These are phyloP conservation scores for Cephalopterus ornatus DNA, from an alignment of 2,113 vertebrate genomes.

Conservation along the genomic window DNA sequence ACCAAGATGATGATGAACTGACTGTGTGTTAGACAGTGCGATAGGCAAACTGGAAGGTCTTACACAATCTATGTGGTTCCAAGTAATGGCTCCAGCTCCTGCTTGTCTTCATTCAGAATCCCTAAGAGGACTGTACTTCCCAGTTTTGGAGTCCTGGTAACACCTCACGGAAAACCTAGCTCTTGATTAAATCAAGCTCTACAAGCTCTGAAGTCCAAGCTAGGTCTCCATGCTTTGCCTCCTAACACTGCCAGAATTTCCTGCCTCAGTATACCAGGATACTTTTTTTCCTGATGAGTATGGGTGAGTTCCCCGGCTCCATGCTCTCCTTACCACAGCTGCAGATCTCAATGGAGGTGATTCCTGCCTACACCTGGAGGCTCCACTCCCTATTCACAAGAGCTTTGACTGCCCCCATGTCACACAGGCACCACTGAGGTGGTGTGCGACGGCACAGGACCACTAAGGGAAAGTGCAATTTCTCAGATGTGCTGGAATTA, in stretches of 20 bases:
- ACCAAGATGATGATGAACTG: not conserved
- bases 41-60: not conserved
- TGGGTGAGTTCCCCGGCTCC: not conserved
- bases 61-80: not conserved
- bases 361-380: not conserved
- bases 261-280: not conserved
- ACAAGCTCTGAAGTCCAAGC: not conserved
- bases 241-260: not conserved
- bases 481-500: not conserved
- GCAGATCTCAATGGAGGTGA: not conserved
- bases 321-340: accelerated
- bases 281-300: not conserved
- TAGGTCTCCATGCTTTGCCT: not conserved
- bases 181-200: not conserved
- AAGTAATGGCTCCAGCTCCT: not conserved
- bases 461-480: not conserved
- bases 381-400: accelerated
- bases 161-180: not conserved
- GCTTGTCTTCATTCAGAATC: not conserved
- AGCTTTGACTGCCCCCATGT: not conserved
- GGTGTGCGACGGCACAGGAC: not conserved
- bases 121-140: not conserved
- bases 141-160: not conserved
- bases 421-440: not conserved
- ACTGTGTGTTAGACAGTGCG: not conserved